Base-by-base conservation (phyloP, 1,140 invertebrate genomes). In the Zaprionus vittiger region DNA sequence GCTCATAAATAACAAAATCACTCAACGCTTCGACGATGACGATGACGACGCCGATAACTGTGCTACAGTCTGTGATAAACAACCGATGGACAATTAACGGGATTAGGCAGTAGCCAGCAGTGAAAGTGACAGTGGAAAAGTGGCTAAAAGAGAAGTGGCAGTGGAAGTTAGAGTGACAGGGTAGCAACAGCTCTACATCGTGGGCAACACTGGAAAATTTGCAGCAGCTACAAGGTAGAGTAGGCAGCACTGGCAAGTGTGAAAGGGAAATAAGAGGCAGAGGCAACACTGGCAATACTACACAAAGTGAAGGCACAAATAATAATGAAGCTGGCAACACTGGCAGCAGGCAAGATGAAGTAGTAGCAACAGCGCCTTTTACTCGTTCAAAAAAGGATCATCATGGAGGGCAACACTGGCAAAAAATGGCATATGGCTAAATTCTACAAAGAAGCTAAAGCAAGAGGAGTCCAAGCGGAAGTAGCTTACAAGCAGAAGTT, bases 1-100 rank as follows among this genome's bases (percentile, higher is more conserved):
- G 54, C 24, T 70, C 59, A 63, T 62, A 75, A 75, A 75, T 75
- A 24, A 63, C 20, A 9, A 52, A 52, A 52, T 52, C 47, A 22
- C 47, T 52, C 20, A 24, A 52, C 12, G 47, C 41, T 7, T 17
- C 22, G 20, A 52, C 17, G 20, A 49, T 12, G 20, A 44, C 44
- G 44, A 20, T 22, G 47, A 20, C 47, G 20, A 52, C 47, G 47
- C 47, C 12, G 47, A 52, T 52, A 52, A 22, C 47, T 52, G 47
- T 24, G 47, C 47, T 52, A 52, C 20, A 24, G 17, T 52, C 20
- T 52, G 20, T 52, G 20, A 11, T 11, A 12, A 20, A 11, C 11
- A 52, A 24, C n/a, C 47, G 20, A 14, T 24, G n/a, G 20, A 24
- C 47, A 52, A 24, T 24, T 52, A 52, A n/a, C 11, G 47, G 47